Evolutionary conservation across 53 echinoderm and acorn worm genomes (phyloP), one percentile per base, ranked within the genome.

Genomic region (Paracentrotus lividus): DNA sequence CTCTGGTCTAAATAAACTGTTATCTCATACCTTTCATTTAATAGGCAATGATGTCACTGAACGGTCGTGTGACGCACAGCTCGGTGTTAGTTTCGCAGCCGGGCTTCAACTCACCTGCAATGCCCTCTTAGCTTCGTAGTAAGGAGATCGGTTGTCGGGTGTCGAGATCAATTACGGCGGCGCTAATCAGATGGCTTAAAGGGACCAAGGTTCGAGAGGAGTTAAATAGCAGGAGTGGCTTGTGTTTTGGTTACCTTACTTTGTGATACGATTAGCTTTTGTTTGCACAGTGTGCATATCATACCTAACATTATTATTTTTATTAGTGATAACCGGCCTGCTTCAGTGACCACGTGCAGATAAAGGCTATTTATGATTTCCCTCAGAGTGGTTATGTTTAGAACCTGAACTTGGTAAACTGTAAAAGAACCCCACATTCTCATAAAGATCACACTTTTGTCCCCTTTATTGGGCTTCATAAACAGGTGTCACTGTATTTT

Each of bases 1-100:
- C 47, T 47, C 81, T 81, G 49, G 45, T 81, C 47, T 47, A 81
- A 45, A 81, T 81, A 44, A 81, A 81, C 81, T 81, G 47, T 81
- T 81, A 81, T 81, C 81, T 14, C 49, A 47, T 81, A 45, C 47
- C 81, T 81, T 12, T 32, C 9, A 4, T 7, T 6, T 81, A 49
- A 81, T 45, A n/a, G 81, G 26, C 44, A 81, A 47, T 81, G 81
- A 81, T 81, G 81, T 81, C 81, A 81, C 47, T 24, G 44, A 14
- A 47, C 47, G 81, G 26, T 47, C 47, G 81, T 47, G 47, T 76
- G 76, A 76, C 76, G 76, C 42, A 76, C 36, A 18, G 16, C 49
- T 47, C 45, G n/a, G 81, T 81, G 47, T 81, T 45, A 47, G 81
- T 81, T 81, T 81, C 81, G 33, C 26, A 5, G 81, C 13, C 81